Evolutionary conservation across 2,113 vertebrate genomes (phyloP).

Genomic region (Apaloderma vittatum): DNA sequence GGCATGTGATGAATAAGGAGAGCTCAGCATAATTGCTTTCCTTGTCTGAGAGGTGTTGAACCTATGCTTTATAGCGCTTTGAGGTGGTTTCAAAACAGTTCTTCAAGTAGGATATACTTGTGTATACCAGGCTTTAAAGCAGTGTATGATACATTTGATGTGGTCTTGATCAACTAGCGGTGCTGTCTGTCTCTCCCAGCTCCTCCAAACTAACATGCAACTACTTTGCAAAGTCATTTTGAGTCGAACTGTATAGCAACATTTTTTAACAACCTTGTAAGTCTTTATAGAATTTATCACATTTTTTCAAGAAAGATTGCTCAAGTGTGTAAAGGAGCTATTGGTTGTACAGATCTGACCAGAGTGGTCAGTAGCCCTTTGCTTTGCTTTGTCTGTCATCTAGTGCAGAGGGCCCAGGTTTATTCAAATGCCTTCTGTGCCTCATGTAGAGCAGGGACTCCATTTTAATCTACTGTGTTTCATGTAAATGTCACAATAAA

Average conservation of each 20-base stretch:
- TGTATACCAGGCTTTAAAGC: background rate
- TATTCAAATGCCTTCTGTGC: background rate
- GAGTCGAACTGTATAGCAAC: background rate
- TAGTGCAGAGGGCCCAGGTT: background rate
- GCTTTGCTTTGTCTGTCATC: background rate
- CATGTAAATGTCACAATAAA: background rate
- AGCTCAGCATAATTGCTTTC: background rate
- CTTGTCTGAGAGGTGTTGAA: background rate
- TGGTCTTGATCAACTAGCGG: fast-evolving
- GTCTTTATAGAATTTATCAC: background rate
- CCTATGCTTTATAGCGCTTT: background rate
- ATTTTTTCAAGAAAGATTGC: background rate
- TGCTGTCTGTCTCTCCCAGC: background rate
- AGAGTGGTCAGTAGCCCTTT: background rate
- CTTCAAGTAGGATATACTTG: background rate
- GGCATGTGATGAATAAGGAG: background rate
- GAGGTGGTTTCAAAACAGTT: background rate
- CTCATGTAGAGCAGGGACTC: background rate
- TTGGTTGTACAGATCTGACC: background rate
- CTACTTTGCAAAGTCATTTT: background rate
- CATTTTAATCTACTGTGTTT: background rate
- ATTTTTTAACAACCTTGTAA: background rate
- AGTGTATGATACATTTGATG: background rate
- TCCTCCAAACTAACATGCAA: background rate
- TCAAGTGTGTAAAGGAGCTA: background rate